Conservation (phyloP, 2,797 vertebrate species). For the Lateolabrax maculatus region DNA sequence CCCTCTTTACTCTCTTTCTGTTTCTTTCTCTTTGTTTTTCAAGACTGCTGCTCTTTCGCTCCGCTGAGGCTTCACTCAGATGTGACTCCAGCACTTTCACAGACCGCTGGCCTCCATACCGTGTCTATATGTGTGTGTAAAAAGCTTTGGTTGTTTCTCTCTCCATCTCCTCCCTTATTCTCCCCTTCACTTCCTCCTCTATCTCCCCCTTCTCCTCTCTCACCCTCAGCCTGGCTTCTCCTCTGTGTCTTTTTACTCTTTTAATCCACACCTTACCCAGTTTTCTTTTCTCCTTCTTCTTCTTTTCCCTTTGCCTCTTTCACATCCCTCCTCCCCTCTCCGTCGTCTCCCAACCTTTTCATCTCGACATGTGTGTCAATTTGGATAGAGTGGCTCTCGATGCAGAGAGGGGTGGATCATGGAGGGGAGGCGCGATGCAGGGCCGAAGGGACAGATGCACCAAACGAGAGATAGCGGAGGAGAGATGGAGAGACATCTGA, state of each 20-base stretch:
- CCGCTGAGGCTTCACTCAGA: constrained; percentile 62
- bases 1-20: constrained; percentile 7
- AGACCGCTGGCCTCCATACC: constrained; percentile 52
- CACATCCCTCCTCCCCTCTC: neutral
- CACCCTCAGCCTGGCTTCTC: neutral
- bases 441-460: constrained; percentile 67
- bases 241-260: constrained; percentile 7
- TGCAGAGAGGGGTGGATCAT: constrained; percentile 28
- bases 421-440: constrained; percentile 33
- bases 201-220: constrained; percentile 6
- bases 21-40: constrained; percentile 18
- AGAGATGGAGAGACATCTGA: constrained; percentile 72
- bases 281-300: neutral
- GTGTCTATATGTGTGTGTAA: constrained; percentile 30
- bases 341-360: constrained; percentile 39
- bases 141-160: constrained; percentile 52
- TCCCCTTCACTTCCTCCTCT: constrained; percentile 11
- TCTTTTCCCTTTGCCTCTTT: neutral
- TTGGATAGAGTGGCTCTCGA: constrained; percentile 40
- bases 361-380: constrained; percentile 49
- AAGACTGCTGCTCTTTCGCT: constrained; percentile 52
- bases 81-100: constrained; percentile 64
- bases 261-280: constrained; percentile 1
- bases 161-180: constrained; percentile 11
- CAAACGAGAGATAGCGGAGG: constrained; percentile 38